Percentiles rank a stretch among this genome's conserved stretches.
Conservation (phyloP, 2,797 vertebrate genomes). For the Acomys russatus region DNA sequence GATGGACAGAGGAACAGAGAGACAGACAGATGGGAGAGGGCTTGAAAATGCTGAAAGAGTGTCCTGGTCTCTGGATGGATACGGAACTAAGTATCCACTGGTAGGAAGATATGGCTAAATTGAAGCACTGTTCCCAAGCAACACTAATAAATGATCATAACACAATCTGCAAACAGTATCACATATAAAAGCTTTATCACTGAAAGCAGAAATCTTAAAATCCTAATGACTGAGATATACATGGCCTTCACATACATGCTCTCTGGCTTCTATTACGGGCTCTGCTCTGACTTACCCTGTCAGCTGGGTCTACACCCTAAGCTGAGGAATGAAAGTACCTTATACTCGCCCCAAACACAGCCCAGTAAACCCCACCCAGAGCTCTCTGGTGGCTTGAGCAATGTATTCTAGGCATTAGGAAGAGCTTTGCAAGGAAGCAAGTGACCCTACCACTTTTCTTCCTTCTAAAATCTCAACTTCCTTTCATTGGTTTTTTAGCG, state of each 20-base stretch:
- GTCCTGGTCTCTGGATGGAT: background rate
- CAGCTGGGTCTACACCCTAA: conserved; percentile 21
- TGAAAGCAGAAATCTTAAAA: conserved; percentile 29
- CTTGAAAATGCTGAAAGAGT: background rate
- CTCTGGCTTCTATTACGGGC: conserved; percentile 72
- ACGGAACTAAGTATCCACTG: background rate
- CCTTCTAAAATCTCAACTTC: background rate
- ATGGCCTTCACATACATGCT: background rate
- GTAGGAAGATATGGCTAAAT: conserved; percentile 12
- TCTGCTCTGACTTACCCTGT: conserved; percentile 71
- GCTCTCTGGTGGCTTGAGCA: background rate
- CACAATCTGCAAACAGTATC: conserved; percentile 32
- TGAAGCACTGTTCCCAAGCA: background rate
- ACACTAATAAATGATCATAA: conserved; percentile 57
- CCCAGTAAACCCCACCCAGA: background rate
- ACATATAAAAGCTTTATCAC: conserved; percentile 57
- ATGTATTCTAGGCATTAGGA: background rate
- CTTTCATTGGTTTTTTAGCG: background rate
- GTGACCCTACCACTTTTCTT: background rate
- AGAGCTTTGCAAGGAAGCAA: background rate
- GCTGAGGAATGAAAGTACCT: background rate
- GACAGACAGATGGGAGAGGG: background rate
- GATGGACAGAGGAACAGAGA: background rate
- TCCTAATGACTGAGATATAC: background rate
- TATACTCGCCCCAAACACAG: background rate